Evolutionary conservation across 2,797 vertebrate genomes (phyloP).

Genomic region (Etheostoma perlongum): DNA sequence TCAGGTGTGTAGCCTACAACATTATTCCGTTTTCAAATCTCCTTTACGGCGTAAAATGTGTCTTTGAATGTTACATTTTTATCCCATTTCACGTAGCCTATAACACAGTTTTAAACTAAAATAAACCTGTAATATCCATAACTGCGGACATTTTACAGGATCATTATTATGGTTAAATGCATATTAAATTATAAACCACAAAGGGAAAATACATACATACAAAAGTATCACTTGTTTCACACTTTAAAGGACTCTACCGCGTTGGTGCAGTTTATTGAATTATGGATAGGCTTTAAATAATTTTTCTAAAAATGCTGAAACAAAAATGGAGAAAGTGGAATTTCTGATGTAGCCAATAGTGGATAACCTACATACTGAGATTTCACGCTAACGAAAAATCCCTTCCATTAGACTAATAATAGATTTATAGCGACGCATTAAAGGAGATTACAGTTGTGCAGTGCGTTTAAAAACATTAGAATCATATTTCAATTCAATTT

Average conservation of each 20-base stretch:
- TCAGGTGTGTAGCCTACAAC: constrained; percentile 89
- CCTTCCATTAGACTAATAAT: not conserved
- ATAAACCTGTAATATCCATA: not conserved
- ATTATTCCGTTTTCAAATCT: not conserved
- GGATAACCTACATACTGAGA: not conserved
- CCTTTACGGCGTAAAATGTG: not conserved
- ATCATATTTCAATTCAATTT: too few relatives aligned
- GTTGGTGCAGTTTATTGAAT: not conserved
- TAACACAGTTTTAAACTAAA: not conserved
- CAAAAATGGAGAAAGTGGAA: not conserved
- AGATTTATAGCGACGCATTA: not conserved
- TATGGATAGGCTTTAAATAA: too few relatives aligned
- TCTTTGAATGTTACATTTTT: not conserved
- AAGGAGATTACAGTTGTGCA: not conserved
- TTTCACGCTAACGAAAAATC: not conserved
- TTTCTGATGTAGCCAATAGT: not conserved
- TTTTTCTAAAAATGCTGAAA: not conserved
- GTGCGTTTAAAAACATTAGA: not conserved
- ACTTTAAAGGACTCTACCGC: not conserved
- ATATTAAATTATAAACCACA: not conserved
- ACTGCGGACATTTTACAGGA: not conserved
- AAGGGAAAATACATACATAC: not conserved
- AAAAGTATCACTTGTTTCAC: not conserved
- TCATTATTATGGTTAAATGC: not conserved
- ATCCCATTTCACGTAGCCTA: not conserved